Base-by-base conservation (phyloP, 2,113 vertebrate genomes). In the Cricetomys ansorgei region DNA sequence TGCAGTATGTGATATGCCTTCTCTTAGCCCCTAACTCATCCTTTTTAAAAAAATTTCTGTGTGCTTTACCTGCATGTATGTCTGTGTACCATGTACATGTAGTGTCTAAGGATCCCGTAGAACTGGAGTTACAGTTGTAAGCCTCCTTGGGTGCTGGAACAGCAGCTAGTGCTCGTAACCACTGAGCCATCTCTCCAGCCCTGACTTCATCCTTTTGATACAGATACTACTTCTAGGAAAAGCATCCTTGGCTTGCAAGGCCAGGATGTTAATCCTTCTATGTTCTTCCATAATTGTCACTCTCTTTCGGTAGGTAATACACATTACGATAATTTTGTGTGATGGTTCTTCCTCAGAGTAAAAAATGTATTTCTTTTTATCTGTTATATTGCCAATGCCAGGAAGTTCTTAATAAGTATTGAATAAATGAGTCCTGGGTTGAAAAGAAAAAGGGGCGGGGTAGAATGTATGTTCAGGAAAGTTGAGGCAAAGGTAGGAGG, bases 381-480 rank as follows among this genome's bases (percentile, higher is more conserved):
- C 27, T n/a, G 3, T 85, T 53, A 15, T 72, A 34, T 79, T 17
- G 15, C 34, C 55, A 43, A 27, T 72, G 29, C 84, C 43, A 80
- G 45, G 84, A 75, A 62, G 3, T 69, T 76, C 69, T 89, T 29
- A 80, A 2, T 62, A 86, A 72, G 40, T 83, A 37, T 81, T 86
- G 83, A 95, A 88, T 90, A 85, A 91, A n/a, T 80, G 43, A 88
- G 1, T 57, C 25, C 40, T 92, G 37, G 43, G 84, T 31, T 55
- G 64, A 69, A 87, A 31, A 84, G 37, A 27, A 62, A 64, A 6
- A 89, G 2, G 3, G 40, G 21, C 76, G 2, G 3, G 40, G 21
- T 81, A 83, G 84, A 65, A 72, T 79, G 40, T 89, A 40, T 91
- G 12, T 87, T 64, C 7, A n/a, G 25, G n/a, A 85, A 95, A 84